phyloP scores from a whole-genome alignment of 92 coral and sea anemone genomes.

The Metridium senile region DNA sequence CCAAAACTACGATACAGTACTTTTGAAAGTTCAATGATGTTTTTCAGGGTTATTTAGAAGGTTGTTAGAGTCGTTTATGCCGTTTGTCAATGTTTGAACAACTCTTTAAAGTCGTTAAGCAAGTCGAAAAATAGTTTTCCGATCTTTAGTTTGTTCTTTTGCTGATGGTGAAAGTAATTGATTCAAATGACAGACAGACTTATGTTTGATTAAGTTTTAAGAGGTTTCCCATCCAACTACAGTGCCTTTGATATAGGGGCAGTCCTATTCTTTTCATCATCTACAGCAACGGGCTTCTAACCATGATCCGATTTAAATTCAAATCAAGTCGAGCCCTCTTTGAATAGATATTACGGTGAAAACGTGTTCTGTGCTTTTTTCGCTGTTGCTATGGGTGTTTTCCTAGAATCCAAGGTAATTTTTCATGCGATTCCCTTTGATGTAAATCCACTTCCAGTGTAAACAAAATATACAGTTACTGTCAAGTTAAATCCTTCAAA shows the following conservation, averaged over 20 bases:
- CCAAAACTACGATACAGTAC: no score
- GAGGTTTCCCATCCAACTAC: neutral
- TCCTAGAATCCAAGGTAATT: neutral
- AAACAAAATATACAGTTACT: neutral
- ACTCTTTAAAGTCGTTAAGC: neutral
- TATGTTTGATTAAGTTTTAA: neutral
- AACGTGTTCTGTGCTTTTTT: neutral
- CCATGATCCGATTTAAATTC: conserved; percentile 6
- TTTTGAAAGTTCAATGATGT: neutral
- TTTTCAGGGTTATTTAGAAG: neutral
- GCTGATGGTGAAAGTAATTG: neutral
- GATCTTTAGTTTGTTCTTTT: neutral
- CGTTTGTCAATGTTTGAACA: conserved; percentile 2
- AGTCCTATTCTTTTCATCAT: neutral
- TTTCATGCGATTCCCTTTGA: neutral
- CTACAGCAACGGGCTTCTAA: conserved; percentile 11
- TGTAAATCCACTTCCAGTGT: neutral
- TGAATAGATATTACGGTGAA: neutral
- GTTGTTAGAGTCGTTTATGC: neutral
- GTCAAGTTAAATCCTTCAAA: neutral
- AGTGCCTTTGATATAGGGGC: neutral
- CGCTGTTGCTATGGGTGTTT: neutral
- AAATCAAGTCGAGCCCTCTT: neutral
- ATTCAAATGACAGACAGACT: no score
- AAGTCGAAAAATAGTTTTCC: neutral